Percentiles rank a stretch among this genome's conserved stretches.
Conservation (phyloP, 2,113 vertebrate species). For the Equus quagga region DNA sequence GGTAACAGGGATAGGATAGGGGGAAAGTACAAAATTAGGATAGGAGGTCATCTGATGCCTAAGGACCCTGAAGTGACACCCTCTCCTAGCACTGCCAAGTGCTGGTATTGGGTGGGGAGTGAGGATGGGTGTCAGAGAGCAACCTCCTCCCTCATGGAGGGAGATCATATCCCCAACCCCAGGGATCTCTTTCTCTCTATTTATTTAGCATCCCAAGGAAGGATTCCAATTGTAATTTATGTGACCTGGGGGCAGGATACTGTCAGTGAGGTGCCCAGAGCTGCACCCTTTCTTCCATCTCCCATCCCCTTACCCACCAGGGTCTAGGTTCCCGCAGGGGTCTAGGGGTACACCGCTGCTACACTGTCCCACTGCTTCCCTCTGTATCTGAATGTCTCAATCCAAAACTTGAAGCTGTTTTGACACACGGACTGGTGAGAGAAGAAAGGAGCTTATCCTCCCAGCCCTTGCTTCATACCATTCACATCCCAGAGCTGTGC, state of each 20-base stretch:
- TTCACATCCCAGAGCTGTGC: constrained; percentile 29
- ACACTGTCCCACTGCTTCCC: constrained; percentile 55
- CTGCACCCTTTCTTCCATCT: constrained; percentile 50
- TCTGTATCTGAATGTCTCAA: constrained; percentile 86
- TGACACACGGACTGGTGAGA: constrained; percentile 72
- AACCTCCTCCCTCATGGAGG: constrained; percentile 12
- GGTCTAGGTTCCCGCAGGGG: constrained; percentile 24
- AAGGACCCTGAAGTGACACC: constrained; percentile 10
- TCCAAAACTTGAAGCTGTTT: constrained; percentile 87
- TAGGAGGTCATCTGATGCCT: not conserved
- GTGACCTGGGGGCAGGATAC: constrained; percentile 49
- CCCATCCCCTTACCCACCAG: constrained; percentile 9
- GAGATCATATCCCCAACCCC: constrained; percentile 16
- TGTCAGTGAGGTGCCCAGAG: constrained; percentile 69
- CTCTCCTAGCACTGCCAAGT: constrained; percentile 52
- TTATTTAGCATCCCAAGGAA: constrained; percentile 70
- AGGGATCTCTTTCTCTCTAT: constrained; percentile 57
- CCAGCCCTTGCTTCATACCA: constrained; percentile 58
- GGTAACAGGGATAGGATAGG: constrained; percentile 9
- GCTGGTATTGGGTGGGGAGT: not conserved
- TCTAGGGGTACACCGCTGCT: constrained; percentile 37
- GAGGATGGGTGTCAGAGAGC: constrained; percentile 55
- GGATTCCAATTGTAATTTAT: constrained; percentile 46
- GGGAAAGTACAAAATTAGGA: constrained; percentile 4
- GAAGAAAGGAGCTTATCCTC: constrained; percentile 76